These are phyloP conservation scores for Brachionichthys hirsutus DNA, from an alignment of 2,113 vertebrate species.

Conservation along the genomic window DNA sequence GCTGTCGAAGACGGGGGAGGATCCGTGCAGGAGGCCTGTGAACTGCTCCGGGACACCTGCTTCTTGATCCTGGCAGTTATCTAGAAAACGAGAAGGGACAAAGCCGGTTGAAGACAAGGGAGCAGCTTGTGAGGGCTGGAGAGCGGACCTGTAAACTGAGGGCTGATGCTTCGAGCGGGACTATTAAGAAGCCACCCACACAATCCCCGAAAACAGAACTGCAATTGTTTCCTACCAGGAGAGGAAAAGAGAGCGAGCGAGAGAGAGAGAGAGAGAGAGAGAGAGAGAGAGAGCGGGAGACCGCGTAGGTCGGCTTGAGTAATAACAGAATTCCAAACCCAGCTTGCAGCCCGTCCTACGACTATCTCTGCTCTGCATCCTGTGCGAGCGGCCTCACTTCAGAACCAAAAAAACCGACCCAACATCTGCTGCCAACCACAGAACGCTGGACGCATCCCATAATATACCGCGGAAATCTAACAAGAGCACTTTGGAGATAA, in stretches of 20 bases:
- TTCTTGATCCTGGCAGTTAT: constrained; percentile 73
- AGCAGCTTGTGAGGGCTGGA: constrained; percentile 62
- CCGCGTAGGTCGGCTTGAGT: constrained; percentile 60
- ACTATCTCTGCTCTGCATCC: constrained; percentile 35
- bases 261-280: constrained; percentile 34
- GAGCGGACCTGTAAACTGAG: constrained; percentile 51
- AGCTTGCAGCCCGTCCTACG: constrained; percentile 68
- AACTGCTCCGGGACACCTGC: constrained; percentile 92
- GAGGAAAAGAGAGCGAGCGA: constrained; percentile 46
- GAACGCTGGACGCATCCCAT: too few relatives aligned
- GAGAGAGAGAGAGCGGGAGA: too few relatives aligned
- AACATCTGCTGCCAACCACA: too few relatives aligned
- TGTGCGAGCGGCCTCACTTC: constrained; percentile 18
- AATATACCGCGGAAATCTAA: too few relatives aligned
- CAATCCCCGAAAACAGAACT: constrained; percentile 80
- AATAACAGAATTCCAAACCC: constrained; percentile 82
- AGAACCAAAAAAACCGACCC: not conserved
- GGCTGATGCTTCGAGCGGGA: constrained; percentile 49
- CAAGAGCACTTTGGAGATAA: too few relatives aligned
- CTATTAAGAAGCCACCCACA: constrained; percentile 77
- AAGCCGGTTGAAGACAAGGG: constrained; percentile 35
- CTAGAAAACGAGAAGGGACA: constrained; percentile 50
- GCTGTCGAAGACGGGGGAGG: constrained; percentile 92
- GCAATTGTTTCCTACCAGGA: constrained; percentile 81
- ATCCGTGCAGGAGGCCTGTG: constrained; percentile 95